Conservation (phyloP, 2,113 vertebrate genomes). For the Amia ocellicauda region DNA sequence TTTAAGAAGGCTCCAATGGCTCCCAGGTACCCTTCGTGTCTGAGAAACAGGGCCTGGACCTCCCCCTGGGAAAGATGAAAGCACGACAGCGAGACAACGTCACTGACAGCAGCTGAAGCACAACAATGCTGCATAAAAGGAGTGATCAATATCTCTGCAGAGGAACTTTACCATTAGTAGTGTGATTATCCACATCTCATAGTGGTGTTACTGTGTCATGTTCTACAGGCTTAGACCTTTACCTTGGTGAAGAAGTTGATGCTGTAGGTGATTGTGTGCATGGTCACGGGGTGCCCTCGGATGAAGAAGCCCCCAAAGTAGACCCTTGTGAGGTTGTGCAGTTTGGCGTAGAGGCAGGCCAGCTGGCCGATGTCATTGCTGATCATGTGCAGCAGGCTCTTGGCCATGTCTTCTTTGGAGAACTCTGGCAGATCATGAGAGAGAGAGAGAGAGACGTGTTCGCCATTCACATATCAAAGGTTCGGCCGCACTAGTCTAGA, state of each 20-base stretch:
- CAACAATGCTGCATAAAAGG: not conserved
- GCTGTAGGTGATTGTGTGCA: slow-evolving; percentile 97
- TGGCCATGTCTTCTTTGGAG: slow-evolving; percentile 95
- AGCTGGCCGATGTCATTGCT: slow-evolving; percentile 98
- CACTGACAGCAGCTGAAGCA: not conserved
- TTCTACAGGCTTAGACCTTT: no score
- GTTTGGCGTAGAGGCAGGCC: slow-evolving; percentile 89
- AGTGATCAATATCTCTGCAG: no score
- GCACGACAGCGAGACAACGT: not conserved
- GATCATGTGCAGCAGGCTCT: slow-evolving; percentile 98
- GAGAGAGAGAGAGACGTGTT: slow-evolving; percentile 18
- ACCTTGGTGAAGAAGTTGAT: slow-evolving; percentile 99
- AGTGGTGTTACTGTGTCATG: no score
- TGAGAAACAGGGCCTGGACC: slow-evolving; percentile 94
- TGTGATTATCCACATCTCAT: no score
- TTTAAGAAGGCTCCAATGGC: slow-evolving; percentile 96
- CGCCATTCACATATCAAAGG: no score
- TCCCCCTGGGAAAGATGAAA: slow-evolving; percentile 73
- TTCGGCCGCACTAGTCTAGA: no score
- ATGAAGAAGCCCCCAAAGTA: slow-evolving; percentile 98
- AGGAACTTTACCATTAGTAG: no score
- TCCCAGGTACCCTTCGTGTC: slow-evolving; percentile 96
- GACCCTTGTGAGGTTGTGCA: slow-evolving; percentile 82
- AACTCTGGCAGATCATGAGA: slow-evolving; percentile 68
- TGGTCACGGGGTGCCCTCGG: slow-evolving; percentile 91